These are phyloP conservation scores for Fissipunctia ypsillon DNA, from an alignment of 2,888 invertebrate species.

Conservation along the genomic window DNA sequence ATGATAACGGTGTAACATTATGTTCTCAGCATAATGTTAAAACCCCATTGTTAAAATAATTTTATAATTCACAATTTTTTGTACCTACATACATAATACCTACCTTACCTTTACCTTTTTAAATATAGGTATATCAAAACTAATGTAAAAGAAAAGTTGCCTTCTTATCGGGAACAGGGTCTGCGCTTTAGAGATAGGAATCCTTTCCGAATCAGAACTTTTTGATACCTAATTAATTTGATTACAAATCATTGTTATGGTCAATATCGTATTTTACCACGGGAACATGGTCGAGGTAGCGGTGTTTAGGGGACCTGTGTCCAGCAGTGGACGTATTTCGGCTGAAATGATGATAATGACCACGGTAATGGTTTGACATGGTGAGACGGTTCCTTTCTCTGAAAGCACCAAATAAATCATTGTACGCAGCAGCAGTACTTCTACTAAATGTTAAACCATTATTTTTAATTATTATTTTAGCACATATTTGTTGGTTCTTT, in stretches of 20 bases:
- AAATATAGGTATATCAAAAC: background rate
- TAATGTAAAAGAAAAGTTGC: background rate
- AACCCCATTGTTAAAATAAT: background rate
- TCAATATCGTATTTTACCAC: background rate
- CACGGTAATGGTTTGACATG: background rate
- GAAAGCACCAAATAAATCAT: background rate
- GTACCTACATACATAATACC: background rate
- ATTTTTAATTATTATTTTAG: slow-evolving; percentile 22
- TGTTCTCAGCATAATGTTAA: background rate
- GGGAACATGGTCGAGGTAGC: background rate
- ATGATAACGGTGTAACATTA: slow-evolving; percentile 8
- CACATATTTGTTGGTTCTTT: background rate
- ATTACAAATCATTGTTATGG: background rate
- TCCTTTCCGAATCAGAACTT: background rate
- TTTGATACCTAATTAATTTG: background rate
- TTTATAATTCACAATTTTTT: background rate
- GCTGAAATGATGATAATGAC: background rate
- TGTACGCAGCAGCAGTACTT: slow-evolving; percentile 29
- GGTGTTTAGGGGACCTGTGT: background rate
- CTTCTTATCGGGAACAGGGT: slow-evolving; percentile 29
- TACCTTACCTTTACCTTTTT: background rate
- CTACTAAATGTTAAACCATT: slow-evolving; percentile 20
- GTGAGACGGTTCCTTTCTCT: background rate
- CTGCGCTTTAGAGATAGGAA: slow-evolving; percentile 1
- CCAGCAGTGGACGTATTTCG: background rate